phyloP scores from a whole-genome alignment of 1,140 invertebrate genomes.

The Drosophila biarmipes region DNA sequence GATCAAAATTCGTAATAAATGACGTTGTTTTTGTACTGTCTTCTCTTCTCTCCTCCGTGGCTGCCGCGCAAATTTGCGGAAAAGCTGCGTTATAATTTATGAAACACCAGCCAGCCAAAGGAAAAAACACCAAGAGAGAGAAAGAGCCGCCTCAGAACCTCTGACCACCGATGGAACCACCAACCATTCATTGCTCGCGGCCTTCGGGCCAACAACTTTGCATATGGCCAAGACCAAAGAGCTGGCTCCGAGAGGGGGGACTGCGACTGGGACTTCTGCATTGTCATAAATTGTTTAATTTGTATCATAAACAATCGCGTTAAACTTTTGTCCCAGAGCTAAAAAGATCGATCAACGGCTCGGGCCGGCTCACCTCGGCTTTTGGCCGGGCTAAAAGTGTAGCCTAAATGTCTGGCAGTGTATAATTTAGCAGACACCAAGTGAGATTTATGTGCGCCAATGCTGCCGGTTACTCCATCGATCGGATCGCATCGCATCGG shows the following conservation, averaged over 20 bases:
- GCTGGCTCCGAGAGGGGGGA: constrained; percentile 1
- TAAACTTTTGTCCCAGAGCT: constrained; percentile 84
- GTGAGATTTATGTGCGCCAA: constrained; percentile 84
- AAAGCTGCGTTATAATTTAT: constrained; percentile 83
- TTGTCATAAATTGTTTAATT: constrained; percentile 85
- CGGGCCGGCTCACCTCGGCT: constrained; percentile 20
- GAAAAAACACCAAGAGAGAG: neutral
- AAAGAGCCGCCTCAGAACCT: constrained; percentile 39
- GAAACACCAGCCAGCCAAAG: constrained; percentile 62
- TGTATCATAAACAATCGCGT: constrained; percentile 85
- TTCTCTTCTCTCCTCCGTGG: constrained; percentile 29
- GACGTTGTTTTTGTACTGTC: constrained; percentile 52
- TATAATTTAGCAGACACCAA: constrained; percentile 85
- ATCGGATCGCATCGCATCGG: constrained; percentile 7
- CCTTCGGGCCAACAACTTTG: constrained; percentile 67
- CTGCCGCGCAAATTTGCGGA: constrained; percentile 68
- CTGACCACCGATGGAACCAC: constrained; percentile 27
- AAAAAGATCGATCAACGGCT: constrained; percentile 83
- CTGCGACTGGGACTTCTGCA: constrained; percentile 54
- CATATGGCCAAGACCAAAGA: constrained; percentile 65
- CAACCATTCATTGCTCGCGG: constrained; percentile 53
- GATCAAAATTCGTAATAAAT: constrained; percentile 84
- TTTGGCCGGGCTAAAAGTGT: constrained; percentile 67
- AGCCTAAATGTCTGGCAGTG: constrained; percentile 83
- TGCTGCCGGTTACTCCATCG: constrained; percentile 63